These are phyloP conservation scores for Donacobius atricapilla DNA, from an alignment of 2,113 vertebrate genomes.

Conservation along the genomic window DNA sequence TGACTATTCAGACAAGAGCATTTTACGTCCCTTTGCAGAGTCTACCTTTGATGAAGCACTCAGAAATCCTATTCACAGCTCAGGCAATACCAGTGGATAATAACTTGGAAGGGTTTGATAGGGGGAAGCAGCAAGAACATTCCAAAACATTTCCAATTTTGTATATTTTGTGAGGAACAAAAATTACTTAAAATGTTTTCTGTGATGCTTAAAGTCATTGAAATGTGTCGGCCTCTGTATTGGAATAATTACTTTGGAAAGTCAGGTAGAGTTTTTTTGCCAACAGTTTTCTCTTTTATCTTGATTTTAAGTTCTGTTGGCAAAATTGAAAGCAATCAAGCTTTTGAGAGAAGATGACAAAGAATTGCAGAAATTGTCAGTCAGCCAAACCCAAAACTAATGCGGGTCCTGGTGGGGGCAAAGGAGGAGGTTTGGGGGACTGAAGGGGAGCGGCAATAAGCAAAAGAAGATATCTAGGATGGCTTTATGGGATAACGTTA, in stretches of 20 bases:
- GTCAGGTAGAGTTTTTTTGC: neutral
- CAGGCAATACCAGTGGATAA: neutral
- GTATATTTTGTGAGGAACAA: neutral
- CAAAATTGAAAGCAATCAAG: neutral
- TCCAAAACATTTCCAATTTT: neutral
- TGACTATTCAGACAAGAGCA: neutral
- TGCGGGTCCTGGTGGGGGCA: neutral
- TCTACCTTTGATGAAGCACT: neutral
- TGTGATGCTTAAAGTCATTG: neutral
- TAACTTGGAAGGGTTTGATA: neutral
- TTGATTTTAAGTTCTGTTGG: neutral
- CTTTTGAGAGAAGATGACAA: neutral
- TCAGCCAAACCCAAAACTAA: too few relatives aligned
- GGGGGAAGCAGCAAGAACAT: neutral
- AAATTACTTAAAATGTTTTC: neutral
- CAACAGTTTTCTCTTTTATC: neutral
- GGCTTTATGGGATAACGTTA: neutral
- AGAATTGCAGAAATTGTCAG: neutral
- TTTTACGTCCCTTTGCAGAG: neutral
- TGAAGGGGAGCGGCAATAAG: neutral
- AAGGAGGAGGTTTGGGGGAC: rapidly evolving
- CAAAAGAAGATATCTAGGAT: neutral
- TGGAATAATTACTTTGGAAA: neutral
- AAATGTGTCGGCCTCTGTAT: neutral
- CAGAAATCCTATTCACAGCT: neutral